Conservation (phyloP, 2,113 vertebrate genomes). For the Piprites chloris region DNA sequence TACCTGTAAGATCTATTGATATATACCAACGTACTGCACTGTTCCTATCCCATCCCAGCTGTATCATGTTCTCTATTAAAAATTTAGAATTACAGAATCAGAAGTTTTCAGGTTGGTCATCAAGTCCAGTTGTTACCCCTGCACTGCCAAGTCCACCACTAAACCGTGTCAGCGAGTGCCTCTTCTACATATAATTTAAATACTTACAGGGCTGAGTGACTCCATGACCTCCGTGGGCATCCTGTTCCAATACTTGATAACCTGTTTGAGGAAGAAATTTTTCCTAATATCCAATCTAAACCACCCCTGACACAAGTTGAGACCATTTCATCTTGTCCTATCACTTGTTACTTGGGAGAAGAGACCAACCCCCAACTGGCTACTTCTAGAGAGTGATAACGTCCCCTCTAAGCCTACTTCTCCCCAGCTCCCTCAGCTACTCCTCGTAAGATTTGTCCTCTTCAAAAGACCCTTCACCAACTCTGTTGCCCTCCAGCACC, state of each 20-base stretch:
- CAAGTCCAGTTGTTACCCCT: not conserved
- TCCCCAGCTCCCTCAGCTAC: not conserved
- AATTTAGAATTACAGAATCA: not conserved
- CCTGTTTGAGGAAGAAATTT: not conserved
- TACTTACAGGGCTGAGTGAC: not conserved
- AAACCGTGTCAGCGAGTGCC: not conserved
- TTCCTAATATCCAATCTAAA: not conserved
- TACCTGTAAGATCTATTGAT: not conserved
- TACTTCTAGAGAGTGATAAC: not conserved
- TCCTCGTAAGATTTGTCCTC: not conserved
- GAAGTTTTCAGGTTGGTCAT: not conserved
- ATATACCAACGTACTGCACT: not conserved
- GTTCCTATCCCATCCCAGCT: not conserved
- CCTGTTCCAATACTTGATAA: not conserved
- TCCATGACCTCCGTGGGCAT: not conserved
- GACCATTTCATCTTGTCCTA: not conserved
- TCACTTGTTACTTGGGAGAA: not conserved
- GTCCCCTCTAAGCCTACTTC: not conserved
- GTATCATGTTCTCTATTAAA: not conserved
- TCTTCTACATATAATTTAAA: not conserved
- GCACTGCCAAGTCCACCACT: not conserved
- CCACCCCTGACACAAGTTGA: not conserved
- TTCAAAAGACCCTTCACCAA: not conserved
- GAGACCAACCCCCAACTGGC: not conserved
- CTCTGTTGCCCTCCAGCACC: not conserved